Evolutionary conservation across 2,797 vertebrate species (phyloP).

Genomic region (Catamblyrhynchus diadema): DNA sequence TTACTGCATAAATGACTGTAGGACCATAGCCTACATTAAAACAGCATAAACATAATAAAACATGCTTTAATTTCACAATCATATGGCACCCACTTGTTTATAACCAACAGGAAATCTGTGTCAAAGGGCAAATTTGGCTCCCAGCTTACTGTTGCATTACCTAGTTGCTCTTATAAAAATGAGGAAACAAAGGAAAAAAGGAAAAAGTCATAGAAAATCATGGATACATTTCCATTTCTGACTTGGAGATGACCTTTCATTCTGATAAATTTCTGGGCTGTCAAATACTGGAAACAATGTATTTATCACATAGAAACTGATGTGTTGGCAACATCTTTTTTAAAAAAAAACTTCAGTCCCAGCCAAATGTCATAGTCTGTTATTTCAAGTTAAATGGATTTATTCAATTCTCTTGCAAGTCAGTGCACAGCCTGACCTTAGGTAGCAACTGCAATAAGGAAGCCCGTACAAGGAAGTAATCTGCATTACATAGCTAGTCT

Average conservation of each 20-base stretch:
- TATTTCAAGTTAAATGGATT: not conserved
- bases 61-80: not conserved
- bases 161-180: not conserved
- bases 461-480: not conserved
- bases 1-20: constrained; percentile 24
- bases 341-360: not conserved
- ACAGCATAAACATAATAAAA: not conserved
- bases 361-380: not conserved
- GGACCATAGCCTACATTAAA: constrained; percentile 1
- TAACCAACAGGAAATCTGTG: not conserved
- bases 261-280: not conserved
- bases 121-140: constrained; percentile 31
- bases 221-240: not conserved
- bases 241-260: not conserved
- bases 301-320: not conserved
- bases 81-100: not conserved
- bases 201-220: not conserved
- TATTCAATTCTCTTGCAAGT: not conserved
- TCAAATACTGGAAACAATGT: not conserved
- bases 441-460: not conserved
- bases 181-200: not conserved
- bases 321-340: not conserved
- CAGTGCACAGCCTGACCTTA: not conserved
- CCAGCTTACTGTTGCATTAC: not conserved
- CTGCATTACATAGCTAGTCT: not conserved